Percentiles rank a stretch among this genome's conserved stretches.
phyloP scores from a whole-genome alignment of 2,113 vertebrate genomes.

The Mastomys natalensis region DNA sequence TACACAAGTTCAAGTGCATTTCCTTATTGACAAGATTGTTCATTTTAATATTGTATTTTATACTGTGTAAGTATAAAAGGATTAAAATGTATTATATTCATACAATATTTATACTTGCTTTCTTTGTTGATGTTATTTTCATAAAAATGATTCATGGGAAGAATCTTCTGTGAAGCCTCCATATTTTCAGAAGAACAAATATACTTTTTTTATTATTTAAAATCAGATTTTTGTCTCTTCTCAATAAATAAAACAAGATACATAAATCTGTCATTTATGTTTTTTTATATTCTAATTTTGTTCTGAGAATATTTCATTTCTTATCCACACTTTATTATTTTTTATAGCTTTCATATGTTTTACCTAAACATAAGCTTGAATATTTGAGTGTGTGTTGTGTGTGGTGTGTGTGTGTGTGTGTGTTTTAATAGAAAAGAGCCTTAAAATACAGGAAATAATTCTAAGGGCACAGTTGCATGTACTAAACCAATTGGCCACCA shows the following conservation, averaged over 20 bases:
- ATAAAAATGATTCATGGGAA: not conserved
- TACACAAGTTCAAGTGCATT: not conserved
- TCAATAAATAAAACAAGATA: not conserved
- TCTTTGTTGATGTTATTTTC: not conserved
- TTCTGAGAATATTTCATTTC: too few relatives aligned
- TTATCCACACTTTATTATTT: not conserved
- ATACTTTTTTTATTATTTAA: not conserved
- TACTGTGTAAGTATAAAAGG: not conserved
- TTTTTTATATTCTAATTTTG: too few relatives aligned
- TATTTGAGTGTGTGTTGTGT: not conserved
- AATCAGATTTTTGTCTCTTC: not conserved
- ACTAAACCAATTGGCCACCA: constrained; percentile 58
- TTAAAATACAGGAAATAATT: constrained; percentile 38
- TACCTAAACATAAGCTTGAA: not conserved
- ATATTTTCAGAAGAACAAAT: constrained; percentile 32
- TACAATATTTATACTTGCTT: not conserved
- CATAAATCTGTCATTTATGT: not conserved
- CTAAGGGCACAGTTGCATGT: not conserved
- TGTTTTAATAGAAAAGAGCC: not conserved
- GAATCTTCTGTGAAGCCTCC: constrained; percentile 1
- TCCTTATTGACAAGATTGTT: not conserved
- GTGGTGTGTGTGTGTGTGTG: too few relatives aligned
- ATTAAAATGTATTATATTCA: not conserved
- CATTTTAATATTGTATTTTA: not conserved
- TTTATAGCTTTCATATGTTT: not conserved